Conservation (phyloP, 2,113 vertebrate genomes). For the Anhinga anhinga region DNA sequence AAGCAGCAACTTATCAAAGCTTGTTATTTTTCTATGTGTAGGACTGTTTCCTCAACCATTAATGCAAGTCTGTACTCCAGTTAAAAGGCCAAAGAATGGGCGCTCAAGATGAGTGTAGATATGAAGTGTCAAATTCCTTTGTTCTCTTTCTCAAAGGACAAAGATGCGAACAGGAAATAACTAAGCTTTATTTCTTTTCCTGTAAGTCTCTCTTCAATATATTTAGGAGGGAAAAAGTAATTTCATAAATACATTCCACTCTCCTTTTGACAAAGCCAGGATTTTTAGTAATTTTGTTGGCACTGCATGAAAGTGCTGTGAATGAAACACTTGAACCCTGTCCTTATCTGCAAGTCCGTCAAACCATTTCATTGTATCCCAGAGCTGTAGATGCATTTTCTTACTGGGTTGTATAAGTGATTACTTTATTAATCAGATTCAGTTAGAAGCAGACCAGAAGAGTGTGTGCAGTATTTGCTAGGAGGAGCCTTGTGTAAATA, state of each 20-base stretch:
- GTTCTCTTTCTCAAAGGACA: conserved; percentile 7
- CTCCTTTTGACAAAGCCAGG: not conserved
- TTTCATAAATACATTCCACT: not conserved
- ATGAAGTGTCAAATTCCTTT: not conserved
- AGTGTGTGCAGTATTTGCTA: accelerated
- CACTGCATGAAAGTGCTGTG: not conserved
- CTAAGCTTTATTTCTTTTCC: conserved; percentile 33
- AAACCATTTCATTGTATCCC: not conserved
- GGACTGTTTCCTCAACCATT: not conserved
- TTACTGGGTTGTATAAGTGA: not conserved
- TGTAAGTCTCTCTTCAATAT: conserved; percentile 24
- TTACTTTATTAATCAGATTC: not conserved
- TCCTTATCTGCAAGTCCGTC: not conserved
- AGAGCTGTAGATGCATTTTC: not conserved
- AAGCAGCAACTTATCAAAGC: not conserved
- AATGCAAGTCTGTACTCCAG: not conserved
- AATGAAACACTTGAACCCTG: not conserved
- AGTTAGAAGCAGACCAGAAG: not conserved
- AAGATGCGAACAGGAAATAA: conserved; percentile 36
- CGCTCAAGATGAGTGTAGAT: not conserved
- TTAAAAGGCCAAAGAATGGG: not conserved
- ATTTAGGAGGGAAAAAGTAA: conserved; percentile 12
- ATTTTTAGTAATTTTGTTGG: not conserved
- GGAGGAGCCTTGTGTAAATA: not conserved
- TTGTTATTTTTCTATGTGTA: not conserved